Base-by-base conservation (phyloP, 2,113 vertebrate genomes). In the Psettodes erumei region DNA sequence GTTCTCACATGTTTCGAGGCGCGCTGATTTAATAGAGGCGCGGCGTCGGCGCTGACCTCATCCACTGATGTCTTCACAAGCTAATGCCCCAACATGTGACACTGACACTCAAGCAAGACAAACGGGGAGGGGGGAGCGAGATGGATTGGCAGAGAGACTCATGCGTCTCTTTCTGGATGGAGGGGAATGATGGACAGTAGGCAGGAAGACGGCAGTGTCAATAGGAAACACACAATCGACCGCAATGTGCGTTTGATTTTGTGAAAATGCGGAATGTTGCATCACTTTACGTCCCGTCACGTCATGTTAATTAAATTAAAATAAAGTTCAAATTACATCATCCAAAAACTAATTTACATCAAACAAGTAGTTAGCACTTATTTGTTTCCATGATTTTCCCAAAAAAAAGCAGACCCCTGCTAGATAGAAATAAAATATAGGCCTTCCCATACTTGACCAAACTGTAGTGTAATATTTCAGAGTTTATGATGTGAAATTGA, bases 21-120 rank as follows among this genome's bases (percentile, higher is more conserved):
- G n/a, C 81, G 43, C 86, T 75, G 85, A 89, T 92, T 90, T 90
- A 92, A 90, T 88, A 72, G 90, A 78, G 89, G 76, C 74, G 18
- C 75, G 0, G 67, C 77, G 89, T 86, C 75, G 42, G 62, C 43
- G 43, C 67, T 88, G 90, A 90, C 90, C 90, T 90, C 89, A 85
- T 82, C 83, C 75, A 2, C 74, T 80, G 80, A 88, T 88, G 87
- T 83, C 84, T 86, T 88, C 86, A 86, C 88, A 78, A n/a, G 85
- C 81, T 88, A 74, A 88, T 78, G 84, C 84, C 74, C 75, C 23
- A 75, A 91, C 90, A 84, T 87, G 87, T 84, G 87, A 86, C 88
- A 74, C 4, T 75, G 84, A 90, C 87, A 87, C 80, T 55, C 77
- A 13, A n/a, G 77, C 77, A 75, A 87, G 89, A 87, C 82, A 87